Conservation (phyloP, 2,113 vertebrate species). For the Datnioides undecimradiatus region DNA sequence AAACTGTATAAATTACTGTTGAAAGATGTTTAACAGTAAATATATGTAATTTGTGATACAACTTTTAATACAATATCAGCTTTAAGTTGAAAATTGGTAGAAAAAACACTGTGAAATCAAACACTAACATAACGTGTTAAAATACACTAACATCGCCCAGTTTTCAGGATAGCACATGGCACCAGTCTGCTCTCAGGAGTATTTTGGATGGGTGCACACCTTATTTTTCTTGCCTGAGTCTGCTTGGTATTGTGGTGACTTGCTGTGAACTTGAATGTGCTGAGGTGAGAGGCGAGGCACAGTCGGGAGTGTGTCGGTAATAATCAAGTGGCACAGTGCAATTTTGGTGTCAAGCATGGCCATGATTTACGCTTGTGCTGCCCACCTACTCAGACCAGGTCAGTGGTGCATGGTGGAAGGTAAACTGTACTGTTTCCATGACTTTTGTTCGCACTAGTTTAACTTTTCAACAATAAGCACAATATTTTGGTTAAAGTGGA, state of each 20-base stretch:
- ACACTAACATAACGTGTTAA: neutral
- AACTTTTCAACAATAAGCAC: neutral
- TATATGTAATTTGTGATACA: too few species aligned
- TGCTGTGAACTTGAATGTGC: conserved; percentile 36
- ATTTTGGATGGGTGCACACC: conserved; percentile 15
- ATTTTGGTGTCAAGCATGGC: conserved; percentile 56
- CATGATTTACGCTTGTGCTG: conserved; percentile 29
- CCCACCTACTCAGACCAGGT: conserved; percentile 30
- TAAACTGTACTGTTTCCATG: neutral
- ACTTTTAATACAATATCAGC: too few species aligned
- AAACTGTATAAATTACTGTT: conserved; percentile 25
- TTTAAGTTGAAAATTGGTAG: too few species aligned
- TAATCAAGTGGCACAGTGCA: conserved; percentile 52
- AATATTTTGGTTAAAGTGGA: neutral
- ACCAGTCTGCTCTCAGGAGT: neutral
- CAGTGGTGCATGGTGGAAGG: conserved; percentile 7
- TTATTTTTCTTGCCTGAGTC: conserved; percentile 20
- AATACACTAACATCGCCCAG: neutral
- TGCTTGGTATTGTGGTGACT: conserved; percentile 35
- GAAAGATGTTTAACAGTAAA: too few species aligned
- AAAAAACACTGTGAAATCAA: too few species aligned
- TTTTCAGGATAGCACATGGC: neutral
- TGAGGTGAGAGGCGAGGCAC: conserved; percentile 25
- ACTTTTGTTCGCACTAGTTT: neutral
- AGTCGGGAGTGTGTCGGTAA: conserved; percentile 43